Percentiles rank a stretch among this genome's conserved stretches.
Conservation (phyloP, 1,140 invertebrate genomes). For the Nylanderia fulva region DNA sequence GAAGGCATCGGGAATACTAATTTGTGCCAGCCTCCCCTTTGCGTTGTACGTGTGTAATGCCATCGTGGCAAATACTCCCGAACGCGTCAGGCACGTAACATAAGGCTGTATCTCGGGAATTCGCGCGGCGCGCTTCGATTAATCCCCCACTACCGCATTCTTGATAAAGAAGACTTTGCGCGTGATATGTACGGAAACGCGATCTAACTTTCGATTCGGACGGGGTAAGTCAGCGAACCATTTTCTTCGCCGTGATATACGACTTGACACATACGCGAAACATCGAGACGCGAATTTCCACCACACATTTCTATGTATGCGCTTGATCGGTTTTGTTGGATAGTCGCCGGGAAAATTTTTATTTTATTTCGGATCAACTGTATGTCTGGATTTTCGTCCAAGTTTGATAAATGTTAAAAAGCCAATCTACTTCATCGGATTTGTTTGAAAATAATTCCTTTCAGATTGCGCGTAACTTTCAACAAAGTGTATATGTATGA, state of each 20-base stretch:
- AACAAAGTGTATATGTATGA: not conserved
- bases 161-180: conserved; percentile 46
- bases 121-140: conserved; percentile 49
- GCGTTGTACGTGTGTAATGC: not conserved
- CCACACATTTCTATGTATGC: not conserved
- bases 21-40: conserved; percentile 52
- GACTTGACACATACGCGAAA: conserved; percentile 13
- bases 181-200: conserved; percentile 23
- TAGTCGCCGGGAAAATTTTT: not conserved
- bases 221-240: conserved; percentile 7
- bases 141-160: no score
- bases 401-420: conserved; percentile 8
- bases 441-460: not conserved
- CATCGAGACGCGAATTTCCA: not conserved
- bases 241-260: conserved; percentile 40
- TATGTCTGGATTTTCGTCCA: not conserved
- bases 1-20: conserved; percentile 71
- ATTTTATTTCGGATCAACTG: not conserved
- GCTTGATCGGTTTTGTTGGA: not conserved
- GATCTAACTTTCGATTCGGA: conserved; percentile 30
- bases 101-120: conserved; percentile 16
- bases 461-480: not conserved
- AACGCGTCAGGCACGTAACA: conserved; percentile 64
- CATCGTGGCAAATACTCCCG: conserved; percentile 59
- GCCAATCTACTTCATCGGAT: not conserved